Percentiles rank a stretch among this genome's conserved stretches.
Conservation (phyloP, 2,888 invertebrate genomes). For the Leucozona laternaria region DNA sequence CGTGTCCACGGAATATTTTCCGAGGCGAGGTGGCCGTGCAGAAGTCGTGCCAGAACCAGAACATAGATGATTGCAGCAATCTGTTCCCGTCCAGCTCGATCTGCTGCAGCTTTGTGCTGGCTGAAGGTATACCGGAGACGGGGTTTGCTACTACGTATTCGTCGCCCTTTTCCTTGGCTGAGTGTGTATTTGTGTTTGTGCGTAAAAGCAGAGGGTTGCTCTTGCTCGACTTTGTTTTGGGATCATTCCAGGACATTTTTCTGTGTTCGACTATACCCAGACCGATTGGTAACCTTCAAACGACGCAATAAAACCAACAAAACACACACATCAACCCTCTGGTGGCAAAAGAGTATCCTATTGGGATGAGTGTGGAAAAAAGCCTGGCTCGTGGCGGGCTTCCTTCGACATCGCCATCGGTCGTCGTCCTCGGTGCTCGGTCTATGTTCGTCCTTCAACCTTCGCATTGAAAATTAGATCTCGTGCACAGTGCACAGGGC, state of each 20-base stretch:
- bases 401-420: slow-evolving; percentile 32
- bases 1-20: slow-evolving; percentile 81
- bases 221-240: slow-evolving; percentile 67
- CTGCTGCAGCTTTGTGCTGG: slow-evolving; percentile 47
- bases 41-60: slow-evolving; percentile 42
- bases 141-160: slow-evolving; percentile 23
- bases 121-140: slow-evolving; percentile 14
- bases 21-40: slow-evolving; percentile 79
- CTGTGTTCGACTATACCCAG: slow-evolving; percentile 65
- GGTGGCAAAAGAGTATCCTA: slow-evolving; percentile 43
- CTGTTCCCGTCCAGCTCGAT: slow-evolving; percentile 55
- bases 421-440: slow-evolving; percentile 29
- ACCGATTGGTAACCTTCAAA: slow-evolving; percentile 72
- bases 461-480: slow-evolving; percentile 44
- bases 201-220: slow-evolving; percentile 53
- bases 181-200: slow-evolving; percentile 32
- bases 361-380: slow-evolving; percentile 55
- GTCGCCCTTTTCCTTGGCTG: background rate
- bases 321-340: slow-evolving; percentile 60
- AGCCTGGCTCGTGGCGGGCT: slow-evolving; percentile 47
- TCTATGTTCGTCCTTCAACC: slow-evolving; percentile 54
- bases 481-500: slow-evolving; percentile 32
- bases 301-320: slow-evolving; percentile 73
- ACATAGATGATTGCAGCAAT: slow-evolving; percentile 59
- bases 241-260: slow-evolving; percentile 69